phyloP scores from a whole-genome alignment of 2,113 vertebrate genomes.

The Orientallactaga bullata region DNA sequence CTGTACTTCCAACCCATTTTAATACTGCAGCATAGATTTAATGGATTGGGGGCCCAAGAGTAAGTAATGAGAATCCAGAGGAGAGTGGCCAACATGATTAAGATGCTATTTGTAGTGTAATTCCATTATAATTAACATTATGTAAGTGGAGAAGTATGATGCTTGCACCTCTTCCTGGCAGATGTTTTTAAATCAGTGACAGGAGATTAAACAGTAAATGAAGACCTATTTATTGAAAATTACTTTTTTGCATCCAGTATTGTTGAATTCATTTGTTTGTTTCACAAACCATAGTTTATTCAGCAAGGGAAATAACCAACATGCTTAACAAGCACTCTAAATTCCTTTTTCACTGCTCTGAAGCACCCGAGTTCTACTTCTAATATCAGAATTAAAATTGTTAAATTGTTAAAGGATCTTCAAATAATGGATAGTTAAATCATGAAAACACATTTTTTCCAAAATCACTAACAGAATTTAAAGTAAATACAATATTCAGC shows the following conservation, averaged over 20 bases:
- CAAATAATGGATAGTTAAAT: neutral
- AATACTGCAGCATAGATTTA: neutral
- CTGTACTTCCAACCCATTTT: neutral
- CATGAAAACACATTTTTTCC: neutral
- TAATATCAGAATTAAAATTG: neutral
- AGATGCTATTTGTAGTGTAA: slow-evolving; percentile 63
- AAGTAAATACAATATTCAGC: neutral
- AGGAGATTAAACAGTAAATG: slow-evolving; percentile 67
- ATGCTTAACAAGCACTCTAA: neutral
- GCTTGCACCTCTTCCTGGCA: slow-evolving; percentile 49
- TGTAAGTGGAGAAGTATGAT: slow-evolving; percentile 59
- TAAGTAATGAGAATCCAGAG: neutral
- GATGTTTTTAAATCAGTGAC: slow-evolving; percentile 26
- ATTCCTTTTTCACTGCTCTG: neutral
- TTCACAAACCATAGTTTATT: slow-evolving; percentile 51
- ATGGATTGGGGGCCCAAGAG: slow-evolving; percentile 13
- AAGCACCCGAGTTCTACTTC: neutral
- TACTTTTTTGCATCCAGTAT: slow-evolving; percentile 13
- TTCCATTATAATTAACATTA: slow-evolving; percentile 73
- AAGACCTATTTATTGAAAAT: slow-evolving; percentile 52
- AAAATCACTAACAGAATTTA: neutral
- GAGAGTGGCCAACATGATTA: slow-evolving; percentile 48
- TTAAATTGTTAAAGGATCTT: too few species aligned
- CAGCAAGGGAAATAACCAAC: neutral
- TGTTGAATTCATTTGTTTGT: slow-evolving; percentile 47